Conservation (phyloP, 2,888 invertebrate species). For the Nephrotoma appendiculata region DNA sequence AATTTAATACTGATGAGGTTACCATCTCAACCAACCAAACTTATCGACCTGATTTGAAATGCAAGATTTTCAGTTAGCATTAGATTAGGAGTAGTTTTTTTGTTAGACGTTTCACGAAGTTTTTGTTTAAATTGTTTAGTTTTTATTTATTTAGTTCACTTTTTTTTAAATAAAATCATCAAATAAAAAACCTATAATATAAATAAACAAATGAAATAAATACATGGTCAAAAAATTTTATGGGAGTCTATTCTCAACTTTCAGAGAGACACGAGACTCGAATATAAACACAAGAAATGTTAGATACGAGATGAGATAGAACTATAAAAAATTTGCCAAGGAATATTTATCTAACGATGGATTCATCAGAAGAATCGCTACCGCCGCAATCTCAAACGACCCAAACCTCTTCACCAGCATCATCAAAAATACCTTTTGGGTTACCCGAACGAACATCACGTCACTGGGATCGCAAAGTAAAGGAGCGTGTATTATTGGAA, state of each 20-base stretch:
- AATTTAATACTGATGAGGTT: background rate
- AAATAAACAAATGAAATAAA: background rate
- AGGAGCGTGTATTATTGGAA: background rate
- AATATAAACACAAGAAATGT: background rate
- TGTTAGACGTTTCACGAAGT: background rate
- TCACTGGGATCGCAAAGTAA: background rate
- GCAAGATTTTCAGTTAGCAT: background rate
- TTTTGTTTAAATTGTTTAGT: background rate
- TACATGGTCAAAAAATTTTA: slow-evolving; percentile 1
- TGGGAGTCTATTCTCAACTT: slow-evolving; percentile 4
- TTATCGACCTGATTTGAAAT: background rate
- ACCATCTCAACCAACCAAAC: background rate
- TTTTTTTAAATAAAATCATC: background rate
- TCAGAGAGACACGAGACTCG: slow-evolving; percentile 3
- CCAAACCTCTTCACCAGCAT: background rate
- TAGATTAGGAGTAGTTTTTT: background rate
- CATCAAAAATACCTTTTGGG: background rate
- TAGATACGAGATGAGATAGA: background rate
- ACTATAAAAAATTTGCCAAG: background rate
- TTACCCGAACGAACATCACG: background rate
- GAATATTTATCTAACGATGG: background rate
- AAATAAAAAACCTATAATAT: background rate
- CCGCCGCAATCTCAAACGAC: background rate
- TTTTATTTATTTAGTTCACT: background rate
- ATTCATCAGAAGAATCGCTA: background rate